phyloP scores from a whole-genome alignment of 2,113 vertebrate species.

The Thunnus maccoyii region DNA sequence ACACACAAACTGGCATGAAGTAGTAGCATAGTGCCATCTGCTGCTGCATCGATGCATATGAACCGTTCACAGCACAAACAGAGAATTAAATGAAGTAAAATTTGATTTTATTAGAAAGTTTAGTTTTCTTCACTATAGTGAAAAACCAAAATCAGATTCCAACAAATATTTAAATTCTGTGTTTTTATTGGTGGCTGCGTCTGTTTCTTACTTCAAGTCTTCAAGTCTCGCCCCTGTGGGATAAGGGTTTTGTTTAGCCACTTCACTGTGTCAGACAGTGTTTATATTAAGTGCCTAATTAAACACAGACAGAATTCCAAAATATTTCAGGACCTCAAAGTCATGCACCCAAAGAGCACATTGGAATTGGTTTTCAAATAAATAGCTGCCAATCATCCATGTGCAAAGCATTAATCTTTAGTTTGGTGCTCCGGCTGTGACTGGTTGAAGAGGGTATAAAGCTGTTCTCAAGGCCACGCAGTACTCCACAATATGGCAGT shows the following conservation, averaged over 20 bases:
- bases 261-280: conserved; percentile 48
- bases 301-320: conserved; percentile 68
- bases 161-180: not conserved
- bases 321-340: conserved; percentile 54
- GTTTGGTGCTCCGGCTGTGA: conserved; percentile 33
- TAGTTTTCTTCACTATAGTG: not conserved
- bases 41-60: conserved; percentile 18
- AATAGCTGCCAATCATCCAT: conserved; percentile 78
- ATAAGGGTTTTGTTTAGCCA: not conserved
- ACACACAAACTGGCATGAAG: not conserved
- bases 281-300: conserved; percentile 73
- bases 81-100: not conserved
- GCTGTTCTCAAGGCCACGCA: conserved; percentile 66
- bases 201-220: conserved; percentile 4
- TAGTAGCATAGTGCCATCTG: conserved; percentile 48
- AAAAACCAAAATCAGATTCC: not conserved
- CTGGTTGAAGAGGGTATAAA: conserved; percentile 43
- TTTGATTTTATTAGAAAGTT: not conserved
- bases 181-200: not conserved
- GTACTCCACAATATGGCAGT: conserved; percentile 21
- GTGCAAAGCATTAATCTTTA: conserved; percentile 61
- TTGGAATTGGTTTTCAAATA: conserved; percentile 70
- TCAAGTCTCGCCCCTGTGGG: conserved; percentile 8
- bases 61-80: not conserved
- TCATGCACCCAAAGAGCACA: conserved; percentile 32